Percentiles rank a stretch among this genome's conserved stretches.
Conservation (phyloP, 1,140 invertebrate species). For the Drosophila takahashii region DNA sequence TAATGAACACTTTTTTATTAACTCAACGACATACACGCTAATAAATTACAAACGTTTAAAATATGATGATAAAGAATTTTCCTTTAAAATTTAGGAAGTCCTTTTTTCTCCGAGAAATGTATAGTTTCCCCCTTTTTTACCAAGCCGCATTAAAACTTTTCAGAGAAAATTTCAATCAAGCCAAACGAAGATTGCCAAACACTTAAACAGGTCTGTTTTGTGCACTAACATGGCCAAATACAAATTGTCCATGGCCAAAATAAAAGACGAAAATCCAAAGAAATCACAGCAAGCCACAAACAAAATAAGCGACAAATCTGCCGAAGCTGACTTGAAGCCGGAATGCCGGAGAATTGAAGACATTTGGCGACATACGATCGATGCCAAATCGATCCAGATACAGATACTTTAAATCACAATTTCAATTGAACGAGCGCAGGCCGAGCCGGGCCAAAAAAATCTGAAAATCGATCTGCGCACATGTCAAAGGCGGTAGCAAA, state of each 20-base stretch:
- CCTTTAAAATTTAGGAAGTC: too few species aligned
- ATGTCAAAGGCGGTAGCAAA: slow-evolving; percentile 75
- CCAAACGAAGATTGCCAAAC: slow-evolving; percentile 35
- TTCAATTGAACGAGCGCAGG: slow-evolving; percentile 67
- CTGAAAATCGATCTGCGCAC: slow-evolving; percentile 71
- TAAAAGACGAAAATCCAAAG: slow-evolving; percentile 20
- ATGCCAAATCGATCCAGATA: slow-evolving; percentile 80
- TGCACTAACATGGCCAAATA: slow-evolving; percentile 68
- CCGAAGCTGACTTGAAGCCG: slow-evolving; percentile 25
- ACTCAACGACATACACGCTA: too few species aligned
- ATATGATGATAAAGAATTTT: too few species aligned
- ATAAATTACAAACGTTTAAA: too few species aligned
- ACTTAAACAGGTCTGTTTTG: slow-evolving; percentile 49
- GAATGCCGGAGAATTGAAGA: slow-evolving; percentile 60
- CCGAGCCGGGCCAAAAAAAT: slow-evolving; percentile 44
- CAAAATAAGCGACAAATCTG: slow-evolving; percentile 79
- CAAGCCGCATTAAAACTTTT: slow-evolving; percentile 1
- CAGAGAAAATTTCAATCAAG: slow-evolving; percentile 22
- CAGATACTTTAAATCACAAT: slow-evolving; percentile 81
- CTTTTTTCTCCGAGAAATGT: neutral
- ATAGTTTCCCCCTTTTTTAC: neutral
- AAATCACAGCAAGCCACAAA: slow-evolving; percentile 42
- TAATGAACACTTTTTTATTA: too few species aligned
- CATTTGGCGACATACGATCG: slow-evolving; percentile 74
- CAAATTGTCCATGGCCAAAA: slow-evolving; percentile 70